Base-by-base conservation (phyloP, 2,888 invertebrate species). In the Sialis lutaria region DNA sequence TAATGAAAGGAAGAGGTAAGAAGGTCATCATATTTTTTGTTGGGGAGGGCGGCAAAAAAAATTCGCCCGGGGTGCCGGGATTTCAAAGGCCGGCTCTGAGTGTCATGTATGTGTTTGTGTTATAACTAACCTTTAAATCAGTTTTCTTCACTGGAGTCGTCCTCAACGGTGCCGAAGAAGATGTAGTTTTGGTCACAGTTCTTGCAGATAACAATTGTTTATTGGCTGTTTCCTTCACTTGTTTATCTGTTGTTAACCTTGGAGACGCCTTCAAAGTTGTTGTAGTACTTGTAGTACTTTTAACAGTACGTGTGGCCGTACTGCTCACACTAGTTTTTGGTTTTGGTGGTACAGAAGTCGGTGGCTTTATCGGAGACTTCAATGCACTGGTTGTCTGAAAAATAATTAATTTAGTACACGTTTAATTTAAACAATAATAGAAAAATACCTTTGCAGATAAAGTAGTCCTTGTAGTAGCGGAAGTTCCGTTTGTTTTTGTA, bases 221-320 rank as follows among this genome's bases (percentile, higher is more conserved):
- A 61, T 80, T 82, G 45, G 77, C 77, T 55, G 77, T 74, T 53
- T 82, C 81, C 62, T 82, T 81, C 52, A 69, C 74, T 57, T 76
- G 77, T 56, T 82, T 82, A 47, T 65, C 64, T 2, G 61, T 55
- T 47, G 63, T 61, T 8, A 62, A 55, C 6, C 56, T 53, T 51
- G 58, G 58, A 34, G 57, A 35, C 8, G 50, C 48, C 13, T 45
- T 46, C 7, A 50, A 43, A 6, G 51, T 44, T 31, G 50, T 50
- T 6, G 50, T 54, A 7, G 57, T 52, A 6, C 55, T 44, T 6
- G 50, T 47, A 6, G 60, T 50, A 5, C 50, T 45, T 42, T 49
- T 6, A 33, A 48, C 12, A 1, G 44, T 30, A 35, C 35, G 4
- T 46, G 22, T 10, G 48, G 35, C 33, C 33, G 45, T n/a, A 48